phyloP scores from a whole-genome alignment of 1,140 invertebrate genomes.

The Drosophila triauraria region DNA sequence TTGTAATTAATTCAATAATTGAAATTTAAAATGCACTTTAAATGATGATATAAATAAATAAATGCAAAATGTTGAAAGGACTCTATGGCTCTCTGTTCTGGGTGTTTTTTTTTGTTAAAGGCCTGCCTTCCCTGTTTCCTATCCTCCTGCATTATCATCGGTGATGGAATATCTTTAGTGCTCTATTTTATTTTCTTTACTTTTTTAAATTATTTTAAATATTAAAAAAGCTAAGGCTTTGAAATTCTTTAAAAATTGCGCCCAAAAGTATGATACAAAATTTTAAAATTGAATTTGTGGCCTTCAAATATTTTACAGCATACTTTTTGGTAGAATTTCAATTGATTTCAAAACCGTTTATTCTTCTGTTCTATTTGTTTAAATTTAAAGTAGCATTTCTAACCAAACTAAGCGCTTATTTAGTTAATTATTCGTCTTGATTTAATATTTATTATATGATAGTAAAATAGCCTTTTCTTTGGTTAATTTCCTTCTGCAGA shows the following conservation, averaged over 20 bases:
- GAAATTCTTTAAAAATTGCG: neutral
- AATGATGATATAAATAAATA: constrained; percentile 76
- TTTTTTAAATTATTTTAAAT: neutral
- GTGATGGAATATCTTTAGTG: neutral
- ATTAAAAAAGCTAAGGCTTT: no score
- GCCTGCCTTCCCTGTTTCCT: constrained; percentile 8
- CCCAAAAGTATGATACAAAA: neutral
- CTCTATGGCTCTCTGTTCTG: constrained; percentile 34
- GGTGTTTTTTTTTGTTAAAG: neutral
- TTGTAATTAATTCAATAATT: constrained; percentile 73
- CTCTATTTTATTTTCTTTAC: neutral
- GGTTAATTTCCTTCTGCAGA: neutral
- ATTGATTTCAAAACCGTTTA: neutral
- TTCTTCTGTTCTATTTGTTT: neutral
- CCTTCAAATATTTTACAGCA: no score
- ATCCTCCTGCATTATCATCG: constrained; percentile 23
- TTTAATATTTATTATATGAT: neutral
- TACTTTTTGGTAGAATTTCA: neutral
- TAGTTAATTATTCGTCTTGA: neutral
- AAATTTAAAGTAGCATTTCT: neutral
- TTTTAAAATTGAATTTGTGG: neutral
- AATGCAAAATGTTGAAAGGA: constrained; percentile 73
- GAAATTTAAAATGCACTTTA: constrained; percentile 75
- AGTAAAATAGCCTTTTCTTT: neutral
- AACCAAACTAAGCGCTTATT: neutral